A percentile compares a stretch with the other conserved stretches of the same genome.
Conservation (phyloP, 2,113 vertebrate genomes). For the Castor canadensis region DNA sequence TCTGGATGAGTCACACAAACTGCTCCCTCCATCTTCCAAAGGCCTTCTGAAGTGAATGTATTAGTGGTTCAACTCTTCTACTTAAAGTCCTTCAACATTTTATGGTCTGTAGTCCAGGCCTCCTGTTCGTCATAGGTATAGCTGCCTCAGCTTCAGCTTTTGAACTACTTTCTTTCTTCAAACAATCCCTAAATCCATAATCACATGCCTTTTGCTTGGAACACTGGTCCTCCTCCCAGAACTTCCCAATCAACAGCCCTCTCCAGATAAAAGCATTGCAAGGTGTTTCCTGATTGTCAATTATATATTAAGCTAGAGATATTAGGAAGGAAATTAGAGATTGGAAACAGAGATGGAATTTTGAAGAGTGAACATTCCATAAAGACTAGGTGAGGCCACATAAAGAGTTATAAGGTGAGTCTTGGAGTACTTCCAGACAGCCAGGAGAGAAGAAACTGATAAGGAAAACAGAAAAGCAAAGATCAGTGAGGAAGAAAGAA, state of each 20-base stretch:
- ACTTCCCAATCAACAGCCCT: neutral
- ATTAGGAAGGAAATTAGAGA: neutral
- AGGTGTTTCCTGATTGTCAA: neutral
- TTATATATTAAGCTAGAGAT: neutral
- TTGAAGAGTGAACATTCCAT: neutral
- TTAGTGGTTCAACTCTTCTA: neutral
- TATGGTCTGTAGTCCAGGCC: no score
- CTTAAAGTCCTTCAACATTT: neutral
- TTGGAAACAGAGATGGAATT: neutral
- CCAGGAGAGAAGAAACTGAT: neutral
- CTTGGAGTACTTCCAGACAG: no score
- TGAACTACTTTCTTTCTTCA: neutral
- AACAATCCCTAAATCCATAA: neutral
- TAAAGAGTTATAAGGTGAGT: neutral
- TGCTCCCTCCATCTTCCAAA: neutral
- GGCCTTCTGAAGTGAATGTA: neutral
- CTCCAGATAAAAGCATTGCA: neutral
- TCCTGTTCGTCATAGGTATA: rapidly evolving
- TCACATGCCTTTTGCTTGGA: neutral
- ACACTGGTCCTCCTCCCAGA: neutral
- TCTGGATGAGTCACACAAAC: neutral
- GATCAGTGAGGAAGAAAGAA: no score
- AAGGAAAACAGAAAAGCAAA: neutral
- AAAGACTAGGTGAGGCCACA: neutral
- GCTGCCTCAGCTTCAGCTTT: rapidly evolving